A percentile compares a stretch with the other conserved stretches of the same genome.
phyloP scores from a whole-genome alignment of 2,888 invertebrate genomes.

The Drosophila leonis region DNA sequence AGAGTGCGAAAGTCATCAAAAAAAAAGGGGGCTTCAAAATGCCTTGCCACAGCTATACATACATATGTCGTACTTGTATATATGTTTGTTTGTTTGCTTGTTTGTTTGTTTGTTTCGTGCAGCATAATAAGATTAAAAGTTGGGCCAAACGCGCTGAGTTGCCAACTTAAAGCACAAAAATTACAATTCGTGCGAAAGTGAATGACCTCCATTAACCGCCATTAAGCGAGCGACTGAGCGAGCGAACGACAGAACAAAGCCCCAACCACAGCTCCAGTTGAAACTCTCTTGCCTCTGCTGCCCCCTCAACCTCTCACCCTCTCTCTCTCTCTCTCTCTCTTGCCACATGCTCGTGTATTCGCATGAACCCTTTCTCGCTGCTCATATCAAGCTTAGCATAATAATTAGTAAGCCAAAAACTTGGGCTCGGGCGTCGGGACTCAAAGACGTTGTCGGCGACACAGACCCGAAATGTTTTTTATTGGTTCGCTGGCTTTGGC shows the following conservation, averaged over 20 bases:
- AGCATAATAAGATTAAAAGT: conserved; percentile 74
- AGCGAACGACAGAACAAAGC: conserved; percentile 6
- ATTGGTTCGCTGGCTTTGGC: conserved; percentile 49
- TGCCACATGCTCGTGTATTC: conserved; percentile 47
- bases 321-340: background rate
- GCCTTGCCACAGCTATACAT: conserved; percentile 20
- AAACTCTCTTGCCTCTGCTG: conserved; percentile 45
- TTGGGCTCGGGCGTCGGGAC: conserved; percentile 44
- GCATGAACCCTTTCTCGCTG: conserved; percentile 61
- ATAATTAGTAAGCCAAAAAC: conserved; percentile 76
- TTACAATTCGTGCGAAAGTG: conserved; percentile 85
- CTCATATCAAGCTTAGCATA: conserved; percentile 70
- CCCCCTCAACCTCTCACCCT: no score
- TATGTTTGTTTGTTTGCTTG: background rate
- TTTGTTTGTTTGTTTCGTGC: conserved; percentile 30
- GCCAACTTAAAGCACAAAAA: conserved; percentile 77
- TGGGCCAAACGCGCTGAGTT: conserved; percentile 46
- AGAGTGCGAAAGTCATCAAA: conserved; percentile 51
- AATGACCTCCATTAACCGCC: conserved; percentile 86
- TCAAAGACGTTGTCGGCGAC: conserved; percentile 1
- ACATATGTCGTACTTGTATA: background rate
- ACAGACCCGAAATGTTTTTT: conserved; percentile 45
- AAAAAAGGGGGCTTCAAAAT: conserved; percentile 26
- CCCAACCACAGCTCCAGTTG: conserved; percentile 2
- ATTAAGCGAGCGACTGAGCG: conserved; percentile 67